Percentiles rank a stretch among this genome's conserved stretches.
Evolutionary conservation across 2,797 vertebrate species (phyloP).

Genomic region (Catharus ustulatus): DNA sequence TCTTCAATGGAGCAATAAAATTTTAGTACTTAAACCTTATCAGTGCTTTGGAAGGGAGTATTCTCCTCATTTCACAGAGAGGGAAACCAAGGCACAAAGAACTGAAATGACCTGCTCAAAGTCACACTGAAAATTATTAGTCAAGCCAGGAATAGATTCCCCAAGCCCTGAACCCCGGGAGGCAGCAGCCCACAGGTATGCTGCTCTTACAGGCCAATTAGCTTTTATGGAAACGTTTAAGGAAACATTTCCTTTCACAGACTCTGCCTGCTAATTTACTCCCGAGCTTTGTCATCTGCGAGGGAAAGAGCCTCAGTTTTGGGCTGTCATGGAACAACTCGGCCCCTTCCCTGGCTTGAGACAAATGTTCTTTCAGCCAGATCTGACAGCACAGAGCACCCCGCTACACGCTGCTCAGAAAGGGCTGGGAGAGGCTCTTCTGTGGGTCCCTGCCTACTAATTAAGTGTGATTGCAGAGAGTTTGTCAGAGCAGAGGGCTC

Average conservation of each 20-base stretch:
- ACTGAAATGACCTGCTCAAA: constrained; percentile 46
- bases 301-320: not conserved
- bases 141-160: constrained; percentile 29
- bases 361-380: not conserved
- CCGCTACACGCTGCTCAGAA: accelerated
- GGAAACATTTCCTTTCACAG: constrained; percentile 60
- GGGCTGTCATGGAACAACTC: not conserved
- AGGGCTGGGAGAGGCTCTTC: not conserved
- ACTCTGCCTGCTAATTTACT: constrained; percentile 56
- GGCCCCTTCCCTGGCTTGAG: not conserved
- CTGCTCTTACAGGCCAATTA: constrained; percentile 53
- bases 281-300: not conserved
- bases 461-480: not conserved
- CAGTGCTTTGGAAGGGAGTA: constrained; percentile 10
- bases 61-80: constrained; percentile 20
- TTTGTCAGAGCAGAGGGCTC: not conserved
- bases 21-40: constrained; percentile 53
- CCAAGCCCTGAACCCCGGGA: not conserved
- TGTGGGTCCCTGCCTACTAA: not conserved
- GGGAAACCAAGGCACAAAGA: constrained; percentile 45
- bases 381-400: not conserved
- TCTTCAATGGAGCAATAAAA: constrained; percentile 47
- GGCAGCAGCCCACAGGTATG: constrained; percentile 8
- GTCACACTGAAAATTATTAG: constrained; percentile 41
- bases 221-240: constrained; percentile 68